Evolutionary conservation across 2,113 vertebrate species (phyloP), one percentile per base, ranked within the genome.

Genomic region (Dipodomys stephensi): DNA sequence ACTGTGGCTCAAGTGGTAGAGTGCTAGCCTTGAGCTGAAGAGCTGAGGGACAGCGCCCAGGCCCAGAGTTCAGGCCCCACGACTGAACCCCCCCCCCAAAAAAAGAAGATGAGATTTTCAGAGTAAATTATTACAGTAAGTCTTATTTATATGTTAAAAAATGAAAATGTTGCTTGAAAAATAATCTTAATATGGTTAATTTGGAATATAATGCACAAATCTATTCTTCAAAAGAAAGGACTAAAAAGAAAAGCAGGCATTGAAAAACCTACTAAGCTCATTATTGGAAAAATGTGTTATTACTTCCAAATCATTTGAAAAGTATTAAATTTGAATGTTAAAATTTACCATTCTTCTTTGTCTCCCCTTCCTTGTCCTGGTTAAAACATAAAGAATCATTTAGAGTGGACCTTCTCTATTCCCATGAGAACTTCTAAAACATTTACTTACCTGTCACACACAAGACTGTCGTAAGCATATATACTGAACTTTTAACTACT

Each of bases 241-340:
- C 1, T 87, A 35, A 79, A 78, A 82, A 78, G 27, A 25, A 77
- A 83, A 67, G 15, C 4, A 60, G 20, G 12, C n/a, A 10, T 27
- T 20, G 46, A 88, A 73, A 94, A 83, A 16, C 12, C 77, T 65
- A 71, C 28, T 18, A 73, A 69, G 62, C 19, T 80, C 46, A 65
- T n/a, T n/a, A 46, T 1, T 76, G 32, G 15, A 16, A 69, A 87
- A 88, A 74, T 3, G 83, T 57, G 35, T 16, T 57, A 44, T 87
- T 57, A 87, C 53, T 93, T 65, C 74, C 3, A 93, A 87, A n/a
- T 87, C 65, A 65, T 20, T 20, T 69, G 46, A 78, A 90, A 92
- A 83, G 9, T 22, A 57, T 15, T 53, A 69, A 44, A 62, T 62
- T 78, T 65, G 32, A 79, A 0, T 62, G 74, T 64, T 53, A 49